Evolutionary conservation across 53 echinoderm and acorn worm genomes (phyloP).

Genomic region (Astropecten irregularis): DNA sequence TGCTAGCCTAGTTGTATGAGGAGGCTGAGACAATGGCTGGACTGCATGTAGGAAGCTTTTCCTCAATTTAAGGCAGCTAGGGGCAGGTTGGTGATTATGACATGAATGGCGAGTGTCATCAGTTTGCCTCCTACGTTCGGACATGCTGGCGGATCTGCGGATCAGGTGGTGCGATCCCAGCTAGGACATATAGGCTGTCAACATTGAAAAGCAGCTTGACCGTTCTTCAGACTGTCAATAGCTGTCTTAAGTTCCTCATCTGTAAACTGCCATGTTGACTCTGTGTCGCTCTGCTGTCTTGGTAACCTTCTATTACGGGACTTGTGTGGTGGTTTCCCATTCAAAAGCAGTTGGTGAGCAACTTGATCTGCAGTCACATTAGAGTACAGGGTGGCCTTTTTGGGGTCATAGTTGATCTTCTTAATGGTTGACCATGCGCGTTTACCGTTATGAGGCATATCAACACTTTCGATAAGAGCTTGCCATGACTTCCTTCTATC

Average conservation of each 20-base stretch:
- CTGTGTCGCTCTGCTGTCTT: not conserved
- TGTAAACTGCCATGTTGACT: not conserved
- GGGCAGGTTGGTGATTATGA: not conserved
- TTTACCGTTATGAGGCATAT: too few species aligned
- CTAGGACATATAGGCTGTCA: not conserved
- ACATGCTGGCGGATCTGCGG: not conserved
- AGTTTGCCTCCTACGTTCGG: not conserved
- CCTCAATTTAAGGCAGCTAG: not conserved
- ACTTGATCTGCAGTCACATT: conserved; percentile 32
- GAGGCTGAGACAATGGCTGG: too few species aligned
- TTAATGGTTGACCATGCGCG: too few species aligned
- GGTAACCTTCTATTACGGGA: not conserved
- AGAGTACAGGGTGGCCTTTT: not conserved
- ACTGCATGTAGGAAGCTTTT: not conserved
- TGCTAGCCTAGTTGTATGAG: too few species aligned
- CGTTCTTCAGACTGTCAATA: not conserved
- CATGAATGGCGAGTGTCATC: not conserved
- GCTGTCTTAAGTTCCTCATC: not conserved
- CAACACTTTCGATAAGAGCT: not conserved
- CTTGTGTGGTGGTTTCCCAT: conserved; percentile 1
- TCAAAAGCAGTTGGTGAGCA: conserved; percentile 35
- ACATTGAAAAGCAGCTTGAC: not conserved
- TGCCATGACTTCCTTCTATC: not conserved
- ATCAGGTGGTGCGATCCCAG: not conserved
- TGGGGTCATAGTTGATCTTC: not conserved